Evolutionary conservation across 2,113 vertebrate species (phyloP).

Genomic region (Trematomus loennbergii): DNA sequence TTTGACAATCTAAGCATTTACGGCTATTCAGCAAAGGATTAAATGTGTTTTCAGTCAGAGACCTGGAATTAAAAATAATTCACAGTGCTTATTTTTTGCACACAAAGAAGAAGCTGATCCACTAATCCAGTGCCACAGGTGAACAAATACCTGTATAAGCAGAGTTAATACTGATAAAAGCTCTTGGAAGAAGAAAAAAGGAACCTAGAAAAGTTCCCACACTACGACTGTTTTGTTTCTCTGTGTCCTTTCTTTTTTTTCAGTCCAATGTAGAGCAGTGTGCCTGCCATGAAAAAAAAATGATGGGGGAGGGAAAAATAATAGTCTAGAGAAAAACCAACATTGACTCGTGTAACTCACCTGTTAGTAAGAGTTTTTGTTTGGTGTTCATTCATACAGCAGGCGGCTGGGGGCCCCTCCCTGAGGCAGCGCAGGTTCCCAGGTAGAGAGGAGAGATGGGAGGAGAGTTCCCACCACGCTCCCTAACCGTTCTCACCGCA

Average conservation of each 20-base stretch:
- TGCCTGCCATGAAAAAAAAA: slow-evolving; percentile 73
- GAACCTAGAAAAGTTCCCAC: slow-evolving; percentile 83
- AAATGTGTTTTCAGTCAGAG: slow-evolving; percentile 58
- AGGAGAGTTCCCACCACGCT: slow-evolving; percentile 90
- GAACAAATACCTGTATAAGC: slow-evolving; percentile 80
- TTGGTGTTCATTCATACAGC: slow-evolving; percentile 82
- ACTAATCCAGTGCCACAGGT: slow-evolving; percentile 81
- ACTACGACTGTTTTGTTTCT: slow-evolving; percentile 82
- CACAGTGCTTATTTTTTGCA: slow-evolving; percentile 56
- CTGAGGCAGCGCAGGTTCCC: slow-evolving; percentile 80
- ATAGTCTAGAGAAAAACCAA: slow-evolving; percentile 69
- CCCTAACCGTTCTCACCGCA: slow-evolving; percentile 83
- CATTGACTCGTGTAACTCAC: slow-evolving; percentile 85
- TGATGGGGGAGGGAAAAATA: slow-evolving; percentile 49
- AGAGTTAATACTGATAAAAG: slow-evolving; percentile 83
- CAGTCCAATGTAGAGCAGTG: slow-evolving; percentile 77
- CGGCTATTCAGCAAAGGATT: slow-evolving; percentile 56
- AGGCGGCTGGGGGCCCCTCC: slow-evolving; percentile 75
- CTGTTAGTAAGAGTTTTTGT: slow-evolving; percentile 83
- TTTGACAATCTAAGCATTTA: slow-evolving; percentile 40
- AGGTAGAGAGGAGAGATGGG: slow-evolving; percentile 83
- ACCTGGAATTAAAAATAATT: slow-evolving; percentile 60
- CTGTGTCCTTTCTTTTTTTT: slow-evolving; percentile 69
- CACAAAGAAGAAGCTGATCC: slow-evolving; percentile 66
- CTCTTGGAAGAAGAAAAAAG: slow-evolving; percentile 76